Percentiles rank a stretch among this genome's conserved stretches.
These are phyloP conservation scores for Ruditapes philippinarum DNA, from an alignment of 1,140 invertebrate species.

Conservation along the genomic window DNA sequence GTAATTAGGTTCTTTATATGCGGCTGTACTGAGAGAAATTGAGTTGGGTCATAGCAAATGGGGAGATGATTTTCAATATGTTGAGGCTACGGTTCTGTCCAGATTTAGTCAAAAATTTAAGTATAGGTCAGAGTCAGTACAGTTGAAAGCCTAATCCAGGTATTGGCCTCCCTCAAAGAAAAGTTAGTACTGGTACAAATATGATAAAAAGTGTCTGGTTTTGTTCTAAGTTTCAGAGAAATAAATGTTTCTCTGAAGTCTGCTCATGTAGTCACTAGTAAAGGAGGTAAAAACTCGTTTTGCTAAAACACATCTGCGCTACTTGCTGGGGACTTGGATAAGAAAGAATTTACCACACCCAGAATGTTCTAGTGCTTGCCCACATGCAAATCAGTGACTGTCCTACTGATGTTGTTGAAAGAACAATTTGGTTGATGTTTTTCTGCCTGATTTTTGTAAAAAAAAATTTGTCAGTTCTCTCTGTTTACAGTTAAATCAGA, in stretches of 20 bases:
- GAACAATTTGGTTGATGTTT: neutral
- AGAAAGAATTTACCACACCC: constrained; percentile 34
- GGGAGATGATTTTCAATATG: neutral
- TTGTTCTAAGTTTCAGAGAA: constrained; percentile 23
- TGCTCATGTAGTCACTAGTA: neutral
- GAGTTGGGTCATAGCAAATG: constrained; percentile 12
- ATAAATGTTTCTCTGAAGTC: neutral
- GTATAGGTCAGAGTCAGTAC: no score
- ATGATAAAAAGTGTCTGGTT: neutral
- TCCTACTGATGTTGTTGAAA: neutral
- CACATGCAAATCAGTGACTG: neutral
- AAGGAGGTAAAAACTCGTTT: neutral
- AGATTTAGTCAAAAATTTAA: neutral
- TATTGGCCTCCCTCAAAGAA: no score
- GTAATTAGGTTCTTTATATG: neutral
- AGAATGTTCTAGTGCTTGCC: constrained; percentile 39
- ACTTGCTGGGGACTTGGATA: constrained; percentile 25
- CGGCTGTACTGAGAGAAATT: constrained; percentile 9
- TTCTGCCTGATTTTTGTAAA: neutral
- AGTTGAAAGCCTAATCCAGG: no score
- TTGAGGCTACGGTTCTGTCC: neutral
- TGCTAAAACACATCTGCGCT: neutral
- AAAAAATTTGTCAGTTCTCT: neutral
- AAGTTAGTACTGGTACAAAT: neutral
- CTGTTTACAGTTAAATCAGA: no score